Percentiles rank a stretch among this genome's conserved stretches.
These are phyloP conservation scores for Zaprionus ornatus DNA, from an alignment of 1,140 invertebrate genomes.

Conservation along the genomic window DNA sequence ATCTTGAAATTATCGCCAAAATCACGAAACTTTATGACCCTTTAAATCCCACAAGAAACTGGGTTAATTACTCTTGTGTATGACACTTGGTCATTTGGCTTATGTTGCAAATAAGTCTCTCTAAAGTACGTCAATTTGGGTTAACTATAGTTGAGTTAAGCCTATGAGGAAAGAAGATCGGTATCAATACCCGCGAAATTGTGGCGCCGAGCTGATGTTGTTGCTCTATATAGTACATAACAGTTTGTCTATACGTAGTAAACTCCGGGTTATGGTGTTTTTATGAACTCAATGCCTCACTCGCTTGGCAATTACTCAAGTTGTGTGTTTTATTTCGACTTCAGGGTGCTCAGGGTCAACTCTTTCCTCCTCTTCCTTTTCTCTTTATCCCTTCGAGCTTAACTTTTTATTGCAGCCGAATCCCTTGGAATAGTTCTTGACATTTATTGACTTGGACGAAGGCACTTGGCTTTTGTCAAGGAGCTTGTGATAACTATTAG, in stretches of 20 bases:
- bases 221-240: neutral
- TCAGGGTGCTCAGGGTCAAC: slow-evolving; percentile 12
- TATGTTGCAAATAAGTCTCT: neutral
- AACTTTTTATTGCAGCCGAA: slow-evolving; percentile 20
- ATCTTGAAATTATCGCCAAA: too few relatives aligned
- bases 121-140: neutral
- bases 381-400: neutral
- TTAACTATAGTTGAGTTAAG: neutral
- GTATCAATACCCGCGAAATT: neutral
- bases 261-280: slow-evolving; percentile 59
- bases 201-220: neutral
- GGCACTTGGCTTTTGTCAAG: neutral
- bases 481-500: neutral
- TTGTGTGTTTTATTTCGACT: slow-evolving; percentile 65
- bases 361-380: neutral
- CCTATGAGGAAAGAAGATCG: neutral
- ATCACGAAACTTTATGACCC: neutral
- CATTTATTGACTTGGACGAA: neutral
- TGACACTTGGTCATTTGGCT: slow-evolving; percentile 56
- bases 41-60: slow-evolving; percentile 50
- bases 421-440: neutral
- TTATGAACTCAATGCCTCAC: slow-evolving; percentile 53
- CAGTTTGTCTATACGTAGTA: neutral
- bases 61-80: slow-evolving; percentile 74
- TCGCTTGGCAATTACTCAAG: slow-evolving; percentile 59